Percentiles rank a stretch among this genome's conserved stretches.
Conservation (phyloP, 2,797 vertebrate species). For the Eulemur albifrons region DNA sequence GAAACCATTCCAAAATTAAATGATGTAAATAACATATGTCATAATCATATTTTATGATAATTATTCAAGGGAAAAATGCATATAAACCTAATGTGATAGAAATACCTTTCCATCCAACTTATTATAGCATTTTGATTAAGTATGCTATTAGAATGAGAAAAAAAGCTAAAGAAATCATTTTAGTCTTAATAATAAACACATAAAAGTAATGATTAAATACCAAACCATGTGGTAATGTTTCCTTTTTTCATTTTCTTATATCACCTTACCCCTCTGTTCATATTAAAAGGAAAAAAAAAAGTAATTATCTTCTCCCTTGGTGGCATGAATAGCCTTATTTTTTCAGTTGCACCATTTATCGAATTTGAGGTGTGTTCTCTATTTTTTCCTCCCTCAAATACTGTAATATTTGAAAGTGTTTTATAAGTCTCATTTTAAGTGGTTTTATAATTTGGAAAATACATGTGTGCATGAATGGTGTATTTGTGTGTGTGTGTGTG, state of each 20-base stretch:
- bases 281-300: constrained; percentile 58
- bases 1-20: constrained; percentile 30
- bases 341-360: constrained; percentile 33
- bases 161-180: constrained; percentile 15
- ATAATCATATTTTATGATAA: constrained; percentile 20
- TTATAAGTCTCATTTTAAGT: background rate
- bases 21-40: constrained; percentile 49
- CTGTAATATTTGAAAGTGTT: background rate
- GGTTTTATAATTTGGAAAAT: background rate
- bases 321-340: constrained; percentile 7
- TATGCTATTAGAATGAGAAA: background rate
- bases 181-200: constrained; percentile 43
- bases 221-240: constrained; percentile 31
- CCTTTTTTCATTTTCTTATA: constrained; percentile 10
- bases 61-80: constrained; percentile 49
- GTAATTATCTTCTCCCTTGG: constrained; percentile 68
- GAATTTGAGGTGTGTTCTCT: background rate
- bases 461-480: background rate
- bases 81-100: background rate
- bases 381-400: background rate
- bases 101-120: background rate
- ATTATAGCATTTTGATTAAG: constrained; percentile 41
- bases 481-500: background rate
- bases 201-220: constrained; percentile 65
- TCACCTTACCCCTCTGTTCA: constrained; percentile 5